Evolutionary conservation across 2,888 invertebrate species (phyloP).

Genomic region (Drosophila colorata): DNA sequence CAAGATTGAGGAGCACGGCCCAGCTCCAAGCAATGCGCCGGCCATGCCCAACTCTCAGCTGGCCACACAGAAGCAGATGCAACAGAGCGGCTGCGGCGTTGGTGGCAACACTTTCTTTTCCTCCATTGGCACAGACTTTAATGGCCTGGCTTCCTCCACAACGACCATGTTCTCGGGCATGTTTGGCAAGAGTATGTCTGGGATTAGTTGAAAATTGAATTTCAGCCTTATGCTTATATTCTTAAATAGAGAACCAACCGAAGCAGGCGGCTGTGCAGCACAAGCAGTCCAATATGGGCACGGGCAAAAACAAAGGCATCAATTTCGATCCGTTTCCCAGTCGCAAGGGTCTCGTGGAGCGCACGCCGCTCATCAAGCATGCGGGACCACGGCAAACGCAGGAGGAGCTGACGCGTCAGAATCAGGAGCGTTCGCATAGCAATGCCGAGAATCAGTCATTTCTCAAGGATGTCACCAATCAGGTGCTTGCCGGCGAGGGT

Average conservation of each 20-base stretch:
- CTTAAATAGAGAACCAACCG: constrained; percentile 74
- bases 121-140: constrained; percentile 96
- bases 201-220: neutral
- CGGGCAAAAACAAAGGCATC: constrained; percentile 84
- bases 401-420: constrained; percentile 89
- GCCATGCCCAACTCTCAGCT: constrained; percentile 73
- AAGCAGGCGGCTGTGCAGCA: constrained; percentile 67
- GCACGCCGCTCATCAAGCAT: constrained; percentile 95
- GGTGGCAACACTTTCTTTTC: constrained; percentile 92
- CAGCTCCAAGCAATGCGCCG: neutral
- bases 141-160: constrained; percentile 96
- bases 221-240: neutral
- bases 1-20: constrained; percentile 87
- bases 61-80: constrained; percentile 85
- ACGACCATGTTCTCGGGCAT: constrained; percentile 97
- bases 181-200: constrained; percentile 89
- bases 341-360: constrained; percentile 93
- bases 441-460: constrained; percentile 97
- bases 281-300: constrained; percentile 35
- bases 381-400: constrained; percentile 89
- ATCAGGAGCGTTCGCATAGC: constrained; percentile 90
- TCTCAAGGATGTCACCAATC: constrained; percentile 92
- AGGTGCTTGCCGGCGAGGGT: constrained; percentile 84
- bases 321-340: constrained; percentile 92
- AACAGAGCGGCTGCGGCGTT: constrained; percentile 85